Conservation (phyloP, 2,113 vertebrate species). For the Saccopteryx leptura region DNA sequence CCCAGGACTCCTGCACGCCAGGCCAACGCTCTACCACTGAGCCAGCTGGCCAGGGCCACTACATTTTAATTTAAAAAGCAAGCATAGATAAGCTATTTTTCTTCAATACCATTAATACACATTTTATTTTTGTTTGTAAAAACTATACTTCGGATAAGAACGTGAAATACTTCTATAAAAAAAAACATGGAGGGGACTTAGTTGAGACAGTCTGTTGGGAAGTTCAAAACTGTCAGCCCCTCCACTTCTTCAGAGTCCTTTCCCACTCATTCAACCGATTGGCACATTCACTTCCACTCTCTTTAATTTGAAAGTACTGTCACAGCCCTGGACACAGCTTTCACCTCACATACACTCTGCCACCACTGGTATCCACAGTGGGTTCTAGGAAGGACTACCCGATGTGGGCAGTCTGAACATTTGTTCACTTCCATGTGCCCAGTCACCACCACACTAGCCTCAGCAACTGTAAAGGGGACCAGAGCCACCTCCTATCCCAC, state of each 20-base stretch:
- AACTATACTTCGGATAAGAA: slow-evolving; percentile 28
- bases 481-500: neutral
- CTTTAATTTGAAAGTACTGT: neutral
- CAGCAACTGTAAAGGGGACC: neutral
- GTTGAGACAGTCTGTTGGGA: neutral
- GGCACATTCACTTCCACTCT: neutral
- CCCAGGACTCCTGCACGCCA: too few species aligned
- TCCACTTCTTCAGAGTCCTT: neutral
- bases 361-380: neutral
- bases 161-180: slow-evolving; percentile 40
- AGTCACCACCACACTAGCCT: neutral
- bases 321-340: neutral
- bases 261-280: neutral
- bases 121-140: slow-evolving; percentile 54
- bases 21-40: too few species aligned
- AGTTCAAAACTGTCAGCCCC: neutral
- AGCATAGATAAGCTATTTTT: slow-evolving; percentile 37
- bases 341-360: neutral
- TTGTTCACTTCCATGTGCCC: neutral
- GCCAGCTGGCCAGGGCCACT: too few species aligned
- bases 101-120: slow-evolving; percentile 28
- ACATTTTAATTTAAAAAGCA: slow-evolving; percentile 62
- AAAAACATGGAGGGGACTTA: neutral
- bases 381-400: neutral
- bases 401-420: neutral